A percentile compares a stretch with the other conserved stretches of the same genome.
Conservation (phyloP, 2,888 invertebrate genomes). For the Nemoura dubitans region DNA sequence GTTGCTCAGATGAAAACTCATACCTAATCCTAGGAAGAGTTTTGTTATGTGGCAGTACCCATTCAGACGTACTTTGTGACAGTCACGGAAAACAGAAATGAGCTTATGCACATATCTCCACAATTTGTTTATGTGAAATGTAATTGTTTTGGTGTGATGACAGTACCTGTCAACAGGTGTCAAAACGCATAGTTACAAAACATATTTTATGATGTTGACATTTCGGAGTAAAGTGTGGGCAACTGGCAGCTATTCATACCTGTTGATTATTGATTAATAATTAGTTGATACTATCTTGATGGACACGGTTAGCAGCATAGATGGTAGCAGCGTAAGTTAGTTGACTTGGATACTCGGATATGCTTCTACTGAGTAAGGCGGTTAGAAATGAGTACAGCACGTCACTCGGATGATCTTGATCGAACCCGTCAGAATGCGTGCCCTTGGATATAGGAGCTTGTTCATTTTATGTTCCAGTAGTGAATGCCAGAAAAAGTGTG, state of each 20-base stretch:
- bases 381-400: too few species aligned
- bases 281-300: background rate
- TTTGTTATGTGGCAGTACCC: background rate
- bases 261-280: constrained; percentile 7
- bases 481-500: too few species aligned
- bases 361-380: too few species aligned
- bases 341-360: too few species aligned
- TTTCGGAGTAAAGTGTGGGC: background rate
- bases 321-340: too few species aligned
- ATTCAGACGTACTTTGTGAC: background rate
- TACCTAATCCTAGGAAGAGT: too few species aligned
- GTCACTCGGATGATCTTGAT: too few species aligned
- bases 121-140: background rate
- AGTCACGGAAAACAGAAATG: background rate
- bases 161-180: constrained; percentile 1
- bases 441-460: too few species aligned
- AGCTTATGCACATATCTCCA: background rate
- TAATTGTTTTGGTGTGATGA: background rate
- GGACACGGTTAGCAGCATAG: too few species aligned
- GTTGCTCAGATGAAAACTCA: too few species aligned
- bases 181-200: background rate
- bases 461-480: too few species aligned
- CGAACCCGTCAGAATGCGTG: too few species aligned
- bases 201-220: constrained; percentile 12
- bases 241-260: background rate